Conservation (phyloP, 2,797 vertebrate species). For the Sciurus carolinensis region DNA sequence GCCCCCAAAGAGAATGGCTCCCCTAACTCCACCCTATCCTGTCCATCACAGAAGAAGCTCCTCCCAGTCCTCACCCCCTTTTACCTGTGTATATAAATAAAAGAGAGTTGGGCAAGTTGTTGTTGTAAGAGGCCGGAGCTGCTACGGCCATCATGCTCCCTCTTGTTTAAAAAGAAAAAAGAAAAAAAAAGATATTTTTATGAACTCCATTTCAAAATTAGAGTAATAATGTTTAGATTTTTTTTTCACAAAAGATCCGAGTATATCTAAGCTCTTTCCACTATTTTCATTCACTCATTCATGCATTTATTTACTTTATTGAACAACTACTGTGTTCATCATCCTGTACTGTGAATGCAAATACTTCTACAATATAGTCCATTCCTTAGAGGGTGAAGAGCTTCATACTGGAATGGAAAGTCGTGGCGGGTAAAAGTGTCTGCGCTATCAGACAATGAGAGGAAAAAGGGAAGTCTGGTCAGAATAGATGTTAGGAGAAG, state of each 20-base stretch:
- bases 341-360: not conserved
- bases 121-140: too few species aligned
- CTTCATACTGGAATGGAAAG: not conserved
- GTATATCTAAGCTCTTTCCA: not conserved
- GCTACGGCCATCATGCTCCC: too few species aligned
- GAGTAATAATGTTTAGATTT: slow-evolving; percentile 10
- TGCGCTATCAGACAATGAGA: not conserved
- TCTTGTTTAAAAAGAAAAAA: too few species aligned
- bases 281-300: not conserved
- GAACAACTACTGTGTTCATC: not conserved
- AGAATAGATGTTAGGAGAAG: not conserved
- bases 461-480: not conserved
- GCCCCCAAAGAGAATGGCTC: too few species aligned
- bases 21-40: too few species aligned
- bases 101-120: too few species aligned
- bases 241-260: not conserved
- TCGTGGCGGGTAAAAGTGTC: fast-evolving
- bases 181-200: not conserved
- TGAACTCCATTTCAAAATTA: not conserved
- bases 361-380: not conserved
- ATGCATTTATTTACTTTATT: slow-evolving; percentile 3
- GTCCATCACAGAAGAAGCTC: too few species aligned
- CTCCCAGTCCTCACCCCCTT: too few species aligned
- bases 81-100: too few species aligned
- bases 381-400: not conserved